Conservation (phyloP, 2,888 invertebrate species). For the Dysmachus trigonus region DNA sequence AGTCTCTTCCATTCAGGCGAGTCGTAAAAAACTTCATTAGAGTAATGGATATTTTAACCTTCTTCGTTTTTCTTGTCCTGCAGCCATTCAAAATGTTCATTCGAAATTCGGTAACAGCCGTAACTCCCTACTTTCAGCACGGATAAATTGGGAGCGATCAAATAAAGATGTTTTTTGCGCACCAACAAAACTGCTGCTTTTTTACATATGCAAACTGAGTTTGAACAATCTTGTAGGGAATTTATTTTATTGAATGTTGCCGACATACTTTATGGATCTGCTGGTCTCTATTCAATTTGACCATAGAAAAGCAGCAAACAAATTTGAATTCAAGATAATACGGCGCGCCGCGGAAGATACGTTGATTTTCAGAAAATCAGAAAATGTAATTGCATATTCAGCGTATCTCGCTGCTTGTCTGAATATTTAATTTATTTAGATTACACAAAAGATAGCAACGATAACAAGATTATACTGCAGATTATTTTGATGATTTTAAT, state of each 20-base stretch:
- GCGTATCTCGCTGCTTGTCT: neutral
- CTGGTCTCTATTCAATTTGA: neutral
- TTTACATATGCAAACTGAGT: constrained; percentile 26
- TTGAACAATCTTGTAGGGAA: constrained; percentile 14
- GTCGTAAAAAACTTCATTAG: constrained; percentile 39
- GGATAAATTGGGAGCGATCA: constrained; percentile 24
- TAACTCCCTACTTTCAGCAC: constrained; percentile 4
- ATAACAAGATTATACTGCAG: too few relatives aligned
- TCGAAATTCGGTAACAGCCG: neutral
- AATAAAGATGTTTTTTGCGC: constrained; percentile 12
- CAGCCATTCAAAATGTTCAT: neutral
- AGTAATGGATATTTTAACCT: constrained; percentile 35
- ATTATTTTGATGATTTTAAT: too few relatives aligned
- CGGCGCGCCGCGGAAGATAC: neutral
- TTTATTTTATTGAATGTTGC: constrained; percentile 23
- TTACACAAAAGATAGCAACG: neutral
- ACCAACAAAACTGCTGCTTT: neutral
- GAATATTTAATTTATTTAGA: neutral
- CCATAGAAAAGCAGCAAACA: neutral
- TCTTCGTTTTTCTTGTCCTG: neutral
- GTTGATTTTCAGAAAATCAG: neutral
- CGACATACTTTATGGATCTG: constrained; percentile 34
- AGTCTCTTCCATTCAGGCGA: constrained; percentile 23
- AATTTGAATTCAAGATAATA: neutral
- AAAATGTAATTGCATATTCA: neutral